phyloP scores from a whole-genome alignment of 1,140 invertebrate species.

The Solenopsis invicta region DNA sequence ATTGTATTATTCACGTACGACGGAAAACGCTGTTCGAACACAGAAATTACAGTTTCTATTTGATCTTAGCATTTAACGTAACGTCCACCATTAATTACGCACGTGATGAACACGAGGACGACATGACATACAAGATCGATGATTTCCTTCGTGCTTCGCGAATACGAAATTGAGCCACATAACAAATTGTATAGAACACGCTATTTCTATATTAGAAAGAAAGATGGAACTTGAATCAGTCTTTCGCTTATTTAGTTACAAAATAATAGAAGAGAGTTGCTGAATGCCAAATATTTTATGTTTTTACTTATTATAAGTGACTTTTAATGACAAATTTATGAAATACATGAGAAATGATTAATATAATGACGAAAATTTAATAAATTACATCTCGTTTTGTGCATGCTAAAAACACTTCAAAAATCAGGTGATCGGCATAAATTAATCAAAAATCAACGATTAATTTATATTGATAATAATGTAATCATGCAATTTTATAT shows the following conservation, averaged over 20 bases:
- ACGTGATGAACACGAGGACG: not conserved
- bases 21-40: not conserved
- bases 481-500: too few species aligned
- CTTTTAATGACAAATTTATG: too few species aligned
- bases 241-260: not conserved
- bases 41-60: conserved; percentile 15
- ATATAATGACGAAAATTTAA: too few species aligned
- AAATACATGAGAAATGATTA: too few species aligned
- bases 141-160: not conserved
- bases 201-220: not conserved
- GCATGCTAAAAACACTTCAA: too few species aligned
- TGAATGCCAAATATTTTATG: too few species aligned
- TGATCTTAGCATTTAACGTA: not conserved
- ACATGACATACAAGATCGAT: conserved; percentile 1
- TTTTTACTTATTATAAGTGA: too few species aligned
- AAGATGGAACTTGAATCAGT: not conserved
- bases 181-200: not conserved
- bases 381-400: too few species aligned
- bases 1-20: not conserved
- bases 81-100: conserved; percentile 12
- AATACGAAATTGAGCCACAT: not conserved
- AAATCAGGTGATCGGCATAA: too few species aligned
- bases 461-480: too few species aligned
- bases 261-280: not conserved
- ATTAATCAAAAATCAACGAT: too few species aligned